Conservation (phyloP, 2,113 vertebrate genomes). For the Psittacus erithacus region DNA sequence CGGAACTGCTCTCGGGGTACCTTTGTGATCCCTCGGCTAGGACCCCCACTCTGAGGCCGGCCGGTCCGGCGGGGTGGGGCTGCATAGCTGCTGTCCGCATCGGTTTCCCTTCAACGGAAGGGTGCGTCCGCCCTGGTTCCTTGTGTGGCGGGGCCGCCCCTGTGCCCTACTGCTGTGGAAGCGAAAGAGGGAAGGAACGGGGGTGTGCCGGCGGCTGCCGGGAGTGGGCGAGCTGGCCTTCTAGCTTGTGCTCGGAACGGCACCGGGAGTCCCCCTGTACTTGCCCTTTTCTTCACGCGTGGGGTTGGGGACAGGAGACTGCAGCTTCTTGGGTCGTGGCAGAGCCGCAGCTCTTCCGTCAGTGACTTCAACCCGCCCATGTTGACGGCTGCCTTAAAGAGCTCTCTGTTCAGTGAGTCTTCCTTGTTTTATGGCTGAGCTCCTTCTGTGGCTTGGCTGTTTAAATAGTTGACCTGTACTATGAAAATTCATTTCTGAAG, state of each 20-base stretch:
- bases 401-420: neutral
- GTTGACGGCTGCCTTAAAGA: neutral
- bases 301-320: neutral
- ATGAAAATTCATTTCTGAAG: neutral
- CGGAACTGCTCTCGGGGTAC: fast-evolving
- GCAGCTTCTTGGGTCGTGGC: too few species aligned
- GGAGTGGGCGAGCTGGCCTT: too few species aligned
- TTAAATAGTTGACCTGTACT: neutral
- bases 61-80: neutral
- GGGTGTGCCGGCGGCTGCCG: neutral
- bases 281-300: neutral
- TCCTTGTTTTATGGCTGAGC: neutral
- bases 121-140: neutral
- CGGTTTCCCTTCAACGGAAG: too few species aligned
- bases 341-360: neutral
- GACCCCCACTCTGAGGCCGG: neutral
- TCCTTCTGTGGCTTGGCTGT: neutral
- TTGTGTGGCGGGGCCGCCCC: neutral
- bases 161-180: too few species aligned
- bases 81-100: neutral
- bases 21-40: neutral
- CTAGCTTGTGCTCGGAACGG: neutral
- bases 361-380: fast-evolving
- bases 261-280: fast-evolving
- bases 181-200: too few species aligned